Percentiles rank a stretch among this genome's conserved stretches.
phyloP scores from a whole-genome alignment of 2,888 invertebrate species.

The Gnatocerus cornutus region DNA sequence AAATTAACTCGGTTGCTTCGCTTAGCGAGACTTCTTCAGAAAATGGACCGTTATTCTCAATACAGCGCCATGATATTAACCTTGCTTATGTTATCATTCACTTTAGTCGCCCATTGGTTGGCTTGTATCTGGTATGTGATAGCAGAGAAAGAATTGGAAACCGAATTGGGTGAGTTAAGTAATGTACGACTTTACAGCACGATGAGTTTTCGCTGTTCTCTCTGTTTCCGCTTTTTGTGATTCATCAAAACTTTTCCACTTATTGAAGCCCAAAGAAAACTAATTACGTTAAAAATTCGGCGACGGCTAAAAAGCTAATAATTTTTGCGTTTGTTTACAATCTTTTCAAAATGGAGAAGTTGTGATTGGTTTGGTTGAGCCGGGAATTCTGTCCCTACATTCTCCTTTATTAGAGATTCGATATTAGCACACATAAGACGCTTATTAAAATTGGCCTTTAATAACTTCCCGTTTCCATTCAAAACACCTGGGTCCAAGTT shows the following conservation, averaged over 20 bases:
- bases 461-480: too few species aligned
- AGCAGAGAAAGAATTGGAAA: conserved; percentile 87
- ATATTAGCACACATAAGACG: too few species aligned
- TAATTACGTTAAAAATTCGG: conserved; percentile 12
- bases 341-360: too few species aligned
- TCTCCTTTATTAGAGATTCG: too few species aligned
- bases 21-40: conserved; percentile 91
- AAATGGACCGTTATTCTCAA: conserved; percentile 97
- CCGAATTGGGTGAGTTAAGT: conserved; percentile 72
- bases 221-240: neutral
- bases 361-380: too few species aligned
- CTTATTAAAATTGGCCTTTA: too few species aligned
- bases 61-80: conserved; percentile 96
- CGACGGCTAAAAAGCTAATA: neutral
- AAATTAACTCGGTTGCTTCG: conserved; percentile 93
- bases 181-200: neutral
- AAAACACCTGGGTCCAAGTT: too few species aligned
- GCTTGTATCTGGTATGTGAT: conserved; percentile 98
- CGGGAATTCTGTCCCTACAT: too few species aligned
- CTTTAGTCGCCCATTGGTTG: conserved; percentile 95
- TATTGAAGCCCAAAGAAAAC: conserved; percentile 8
- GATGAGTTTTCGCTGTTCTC: neutral
- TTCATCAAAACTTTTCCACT: conserved; percentile 15
- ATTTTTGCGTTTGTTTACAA: too few species aligned
- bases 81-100: conserved; percentile 94